Percentiles rank a stretch among this genome's conserved stretches.
Conservation (phyloP, 2,888 invertebrate species). For the Sinhomidia bicolor region DNA sequence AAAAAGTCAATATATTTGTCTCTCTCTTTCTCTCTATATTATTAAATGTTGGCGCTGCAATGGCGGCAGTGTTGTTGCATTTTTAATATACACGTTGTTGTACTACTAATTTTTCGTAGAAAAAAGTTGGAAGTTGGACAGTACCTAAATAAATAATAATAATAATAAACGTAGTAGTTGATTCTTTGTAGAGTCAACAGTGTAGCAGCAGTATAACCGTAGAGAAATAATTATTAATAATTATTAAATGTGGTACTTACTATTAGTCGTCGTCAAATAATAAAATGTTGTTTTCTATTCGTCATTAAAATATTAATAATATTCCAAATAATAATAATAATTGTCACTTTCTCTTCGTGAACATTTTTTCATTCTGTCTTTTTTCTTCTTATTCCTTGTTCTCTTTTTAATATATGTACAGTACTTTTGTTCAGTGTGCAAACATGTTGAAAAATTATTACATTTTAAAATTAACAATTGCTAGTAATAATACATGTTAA, state of each 20-base stretch:
- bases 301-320: not conserved
- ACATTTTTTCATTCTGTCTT: not conserved
- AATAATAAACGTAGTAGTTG: not conserved
- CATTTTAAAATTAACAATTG: too few relatives aligned
- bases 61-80: slow-evolving; percentile 45
- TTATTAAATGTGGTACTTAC: not conserved
- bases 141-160: not conserved
- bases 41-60: slow-evolving; percentile 67
- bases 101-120: not conserved
- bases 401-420: slow-evolving; percentile 11
- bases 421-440: slow-evolving; percentile 21
- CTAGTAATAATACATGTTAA: not conserved
- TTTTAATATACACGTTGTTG: slow-evolving; percentile 20
- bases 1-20: not conserved
- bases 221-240: not conserved
- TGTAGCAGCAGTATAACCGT: not conserved
- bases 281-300: not conserved
- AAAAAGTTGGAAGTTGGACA: not conserved
- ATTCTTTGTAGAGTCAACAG: too few relatives aligned
- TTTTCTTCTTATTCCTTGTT: not conserved
- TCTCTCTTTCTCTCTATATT: not conserved
- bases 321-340: not conserved
- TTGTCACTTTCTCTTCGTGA: not conserved
- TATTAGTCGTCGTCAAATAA: not conserved
- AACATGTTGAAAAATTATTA: not conserved